These are phyloP conservation scores for Pseudochirops cupreus DNA, from an alignment of 2,797 vertebrate genomes.

Conservation along the genomic window DNA sequence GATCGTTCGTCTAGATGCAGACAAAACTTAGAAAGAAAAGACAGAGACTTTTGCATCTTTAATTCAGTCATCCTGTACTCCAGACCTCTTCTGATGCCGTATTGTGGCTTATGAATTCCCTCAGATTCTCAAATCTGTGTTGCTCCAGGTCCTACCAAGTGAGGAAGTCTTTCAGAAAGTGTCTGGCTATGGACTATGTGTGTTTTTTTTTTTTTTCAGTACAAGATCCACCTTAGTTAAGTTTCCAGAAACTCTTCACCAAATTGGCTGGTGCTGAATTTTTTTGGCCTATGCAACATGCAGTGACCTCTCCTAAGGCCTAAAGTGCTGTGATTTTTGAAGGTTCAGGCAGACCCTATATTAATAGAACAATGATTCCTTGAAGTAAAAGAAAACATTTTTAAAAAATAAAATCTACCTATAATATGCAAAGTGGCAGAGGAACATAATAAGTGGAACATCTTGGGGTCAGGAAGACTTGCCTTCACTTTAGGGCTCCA, in stretches of 20 bases:
- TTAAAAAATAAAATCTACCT: not conserved
- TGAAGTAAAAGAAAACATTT: not conserved
- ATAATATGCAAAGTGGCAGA: not conserved
- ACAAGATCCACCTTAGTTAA: not conserved
- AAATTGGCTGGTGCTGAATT: not conserved
- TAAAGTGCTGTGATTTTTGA: not conserved
- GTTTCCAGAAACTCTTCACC: not conserved
- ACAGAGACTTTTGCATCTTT: conserved; percentile 29
- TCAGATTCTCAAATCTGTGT: not conserved
- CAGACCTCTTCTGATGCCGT: not conserved
- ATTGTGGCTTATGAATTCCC: not conserved
- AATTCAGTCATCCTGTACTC: not conserved
- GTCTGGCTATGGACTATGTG: not conserved
- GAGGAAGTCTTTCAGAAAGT: not conserved
- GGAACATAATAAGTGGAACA: not conserved
- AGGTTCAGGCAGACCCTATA: not conserved
- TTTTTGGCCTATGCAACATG: not conserved
- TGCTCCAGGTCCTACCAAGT: not conserved
- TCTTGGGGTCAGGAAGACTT: not conserved
- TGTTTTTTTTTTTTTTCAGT: not conserved
- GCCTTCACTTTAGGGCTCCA: not conserved
- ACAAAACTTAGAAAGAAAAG: not conserved
- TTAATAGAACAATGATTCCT: not conserved
- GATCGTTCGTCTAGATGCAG: not conserved
- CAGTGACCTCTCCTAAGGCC: not conserved